These are phyloP conservation scores for Microcaecilia unicolor DNA, from an alignment of 2,797 vertebrate species.

Conservation along the genomic window DNA sequence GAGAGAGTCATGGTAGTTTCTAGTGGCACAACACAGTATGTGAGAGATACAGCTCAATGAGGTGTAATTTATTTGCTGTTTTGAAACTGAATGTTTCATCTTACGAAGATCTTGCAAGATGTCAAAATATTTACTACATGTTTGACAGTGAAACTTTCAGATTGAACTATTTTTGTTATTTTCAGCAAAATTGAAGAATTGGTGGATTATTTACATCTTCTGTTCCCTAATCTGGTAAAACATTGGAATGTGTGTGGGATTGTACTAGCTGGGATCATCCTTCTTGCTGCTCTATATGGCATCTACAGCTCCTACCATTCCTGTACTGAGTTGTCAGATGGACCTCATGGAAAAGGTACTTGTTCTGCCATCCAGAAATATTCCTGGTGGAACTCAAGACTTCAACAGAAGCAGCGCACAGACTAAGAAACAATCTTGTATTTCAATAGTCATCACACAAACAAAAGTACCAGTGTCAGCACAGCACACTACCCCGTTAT, in stretches of 20 bases:
- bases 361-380: constrained; percentile 51
- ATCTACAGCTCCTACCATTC: constrained; percentile 57
- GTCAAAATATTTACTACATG: too few species aligned
- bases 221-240: constrained; percentile 59
- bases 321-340: constrained; percentile 48
- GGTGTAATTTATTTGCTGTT: too few species aligned
- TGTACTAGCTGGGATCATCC: constrained; percentile 47
- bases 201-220: constrained; percentile 57
- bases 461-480: constrained; percentile 6
- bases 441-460: background rate
- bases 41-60: too few species aligned
- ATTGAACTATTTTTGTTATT: too few species aligned
- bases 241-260: constrained; percentile 63
- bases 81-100: too few species aligned
- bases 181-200: constrained; percentile 65
- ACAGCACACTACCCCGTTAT: constrained; percentile 10
- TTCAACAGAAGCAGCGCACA: constrained; percentile 47
- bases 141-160: too few species aligned
- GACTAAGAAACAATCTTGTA: constrained; percentile 27
- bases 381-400: constrained; percentile 60
- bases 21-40: too few species aligned
- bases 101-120: too few species aligned
- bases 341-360: constrained; percentile 41
- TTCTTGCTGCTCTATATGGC: constrained; percentile 54
- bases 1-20: too few species aligned